These are phyloP conservation scores for Chironomus tepperi DNA, from an alignment of 1,140 invertebrate genomes.

Conservation along the genomic window DNA sequence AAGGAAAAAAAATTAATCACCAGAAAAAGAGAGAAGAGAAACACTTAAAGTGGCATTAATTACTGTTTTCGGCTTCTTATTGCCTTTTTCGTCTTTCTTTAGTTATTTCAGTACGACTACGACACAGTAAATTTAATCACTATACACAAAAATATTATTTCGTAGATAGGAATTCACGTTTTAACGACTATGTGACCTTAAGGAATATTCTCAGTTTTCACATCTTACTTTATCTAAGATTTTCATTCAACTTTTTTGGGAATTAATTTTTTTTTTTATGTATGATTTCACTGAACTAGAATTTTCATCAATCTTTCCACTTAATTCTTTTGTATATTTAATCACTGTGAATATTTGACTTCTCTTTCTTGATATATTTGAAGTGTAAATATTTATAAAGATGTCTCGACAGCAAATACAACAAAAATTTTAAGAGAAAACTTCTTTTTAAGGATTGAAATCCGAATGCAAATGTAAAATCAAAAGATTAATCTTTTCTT, in stretches of 20 bases:
- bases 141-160: too few species aligned
- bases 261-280: too few species aligned
- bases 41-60: background rate
- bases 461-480: background rate
- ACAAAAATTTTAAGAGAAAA: background rate
- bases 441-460: background rate
- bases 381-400: background rate
- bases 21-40: background rate
- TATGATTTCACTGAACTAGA: too few species aligned
- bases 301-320: too few species aligned
- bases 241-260: too few species aligned
- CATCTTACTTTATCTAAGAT: too few species aligned
- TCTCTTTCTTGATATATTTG: background rate
- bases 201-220: too few species aligned
- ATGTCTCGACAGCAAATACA: background rate
- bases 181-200: too few species aligned
- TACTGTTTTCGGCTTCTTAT: background rate
- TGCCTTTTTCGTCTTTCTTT: too few species aligned
- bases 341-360: background rate
- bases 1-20: background rate
- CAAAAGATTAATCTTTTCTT: slow-evolving; percentile 17
- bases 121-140: too few species aligned
- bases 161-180: too few species aligned
- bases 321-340: background rate
- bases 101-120: too few species aligned